phyloP scores from a whole-genome alignment of 2,888 invertebrate genomes.

The Helicoverpa assulta region DNA sequence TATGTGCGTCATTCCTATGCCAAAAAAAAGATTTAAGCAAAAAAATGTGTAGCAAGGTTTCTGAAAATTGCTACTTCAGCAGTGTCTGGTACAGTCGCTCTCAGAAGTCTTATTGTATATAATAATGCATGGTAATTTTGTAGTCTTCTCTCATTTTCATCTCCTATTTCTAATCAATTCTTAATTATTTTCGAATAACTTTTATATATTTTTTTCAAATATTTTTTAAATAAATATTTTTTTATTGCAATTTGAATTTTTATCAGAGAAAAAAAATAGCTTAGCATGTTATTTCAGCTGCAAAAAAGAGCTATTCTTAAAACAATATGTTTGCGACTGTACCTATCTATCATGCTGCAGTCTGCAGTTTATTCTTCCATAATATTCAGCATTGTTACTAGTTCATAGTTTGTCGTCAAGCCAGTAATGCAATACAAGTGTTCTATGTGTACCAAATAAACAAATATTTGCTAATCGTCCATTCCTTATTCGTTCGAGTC shows the following conservation, averaged over 20 bases:
- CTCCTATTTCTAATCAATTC: too few relatives aligned
- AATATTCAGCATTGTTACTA: conserved; percentile 23
- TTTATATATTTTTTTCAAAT: too few relatives aligned
- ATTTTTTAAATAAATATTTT: too few relatives aligned
- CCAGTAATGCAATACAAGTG: conserved; percentile 11
- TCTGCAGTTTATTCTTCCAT: conserved; percentile 31
- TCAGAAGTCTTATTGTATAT: neutral
- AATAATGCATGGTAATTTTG: too few relatives aligned
- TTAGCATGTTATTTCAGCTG: neutral
- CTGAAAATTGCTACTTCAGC: conserved; percentile 1
- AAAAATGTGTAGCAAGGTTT: conserved; percentile 5
- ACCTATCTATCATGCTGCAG: neutral
- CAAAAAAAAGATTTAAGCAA: neutral
- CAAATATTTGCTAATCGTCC: conserved; percentile 8
- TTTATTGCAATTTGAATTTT: neutral
- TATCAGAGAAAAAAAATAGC: neutral
- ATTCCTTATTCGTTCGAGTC: neutral
- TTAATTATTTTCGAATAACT: too few relatives aligned
- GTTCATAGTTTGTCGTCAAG: conserved; percentile 10
- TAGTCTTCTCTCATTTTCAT: too few relatives aligned
- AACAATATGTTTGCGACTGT: conserved; percentile 15
- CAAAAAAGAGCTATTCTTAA: neutral
- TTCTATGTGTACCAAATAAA: conserved; percentile 20
- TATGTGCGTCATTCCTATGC: neutral
- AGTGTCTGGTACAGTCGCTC: conserved; percentile 29